Conservation (phyloP, 2,888 invertebrate species). For the Clostera curtula region DNA sequence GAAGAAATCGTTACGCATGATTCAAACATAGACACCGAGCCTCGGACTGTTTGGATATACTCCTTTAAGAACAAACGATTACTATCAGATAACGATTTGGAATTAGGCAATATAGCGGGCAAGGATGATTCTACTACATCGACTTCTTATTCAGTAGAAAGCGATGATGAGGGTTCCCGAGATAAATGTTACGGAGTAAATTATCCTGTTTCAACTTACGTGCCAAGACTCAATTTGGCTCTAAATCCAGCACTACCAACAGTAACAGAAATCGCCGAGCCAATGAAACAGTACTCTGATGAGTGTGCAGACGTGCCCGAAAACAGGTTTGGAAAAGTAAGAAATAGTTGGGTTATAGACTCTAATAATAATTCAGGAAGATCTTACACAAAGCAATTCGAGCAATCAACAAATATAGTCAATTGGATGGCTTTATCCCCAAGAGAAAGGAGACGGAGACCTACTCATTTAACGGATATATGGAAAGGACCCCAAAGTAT, state of each 20-base stretch:
- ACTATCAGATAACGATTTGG: conserved; percentile 34
- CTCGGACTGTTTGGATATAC: conserved; percentile 52
- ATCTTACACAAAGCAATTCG: too few relatives aligned
- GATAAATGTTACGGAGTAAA: conserved; percentile 26
- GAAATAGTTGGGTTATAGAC: conserved; percentile 37
- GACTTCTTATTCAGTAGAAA: conserved; percentile 28
- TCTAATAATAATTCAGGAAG: too few relatives aligned
- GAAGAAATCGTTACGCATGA: conserved; percentile 28
- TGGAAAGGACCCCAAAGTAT: too few relatives aligned
- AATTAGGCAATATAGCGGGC: conserved; percentile 29
- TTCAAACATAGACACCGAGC: conserved; percentile 25
- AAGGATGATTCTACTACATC: conserved; percentile 27
- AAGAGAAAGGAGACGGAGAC: too few relatives aligned
- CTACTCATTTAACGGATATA: too few relatives aligned
- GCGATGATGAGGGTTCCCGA: conserved; percentile 18
- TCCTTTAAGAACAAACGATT: conserved; percentile 50
- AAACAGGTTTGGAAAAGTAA: conserved; percentile 19
- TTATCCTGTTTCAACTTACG: conserved; percentile 41
- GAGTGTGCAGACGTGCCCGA: conserved; percentile 17
- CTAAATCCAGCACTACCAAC: conserved; percentile 46
- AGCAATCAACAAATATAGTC: too few relatives aligned
- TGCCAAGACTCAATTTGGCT: conserved; percentile 46
- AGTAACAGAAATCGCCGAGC: conserved; percentile 52
- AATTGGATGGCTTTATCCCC: too few relatives aligned
- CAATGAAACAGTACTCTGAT: conserved; percentile 22